Evolutionary conservation across 2,113 vertebrate genomes (phyloP).

Genomic region (Erythrolamprus reginae): DNA sequence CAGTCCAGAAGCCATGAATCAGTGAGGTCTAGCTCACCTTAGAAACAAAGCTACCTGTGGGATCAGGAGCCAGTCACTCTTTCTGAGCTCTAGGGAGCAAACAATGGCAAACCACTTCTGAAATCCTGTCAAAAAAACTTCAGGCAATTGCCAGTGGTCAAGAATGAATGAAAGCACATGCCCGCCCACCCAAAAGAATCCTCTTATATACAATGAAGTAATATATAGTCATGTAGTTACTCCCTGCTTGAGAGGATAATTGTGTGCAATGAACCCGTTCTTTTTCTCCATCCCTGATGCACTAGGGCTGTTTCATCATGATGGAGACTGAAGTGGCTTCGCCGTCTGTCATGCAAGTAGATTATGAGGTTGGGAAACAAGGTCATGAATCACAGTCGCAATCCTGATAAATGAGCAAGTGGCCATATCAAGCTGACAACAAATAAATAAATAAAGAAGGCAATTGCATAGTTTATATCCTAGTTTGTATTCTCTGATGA

Average conservation of each 20-base stretch:
- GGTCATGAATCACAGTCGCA: neutral
- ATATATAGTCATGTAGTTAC: neutral
- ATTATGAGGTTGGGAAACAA: neutral
- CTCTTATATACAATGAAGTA: neutral
- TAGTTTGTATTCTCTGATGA: constrained; percentile 50
- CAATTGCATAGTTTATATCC: constrained; percentile 37
- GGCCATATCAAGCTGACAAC: constrained; percentile 8
- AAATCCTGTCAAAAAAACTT: neutral
- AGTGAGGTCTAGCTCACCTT: neutral
- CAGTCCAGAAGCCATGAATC: neutral
- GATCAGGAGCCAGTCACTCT: neutral
- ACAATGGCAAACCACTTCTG: neutral
- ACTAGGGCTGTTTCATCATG: neutral
- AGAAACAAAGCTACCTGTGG: neutral
- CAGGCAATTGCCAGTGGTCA: neutral
- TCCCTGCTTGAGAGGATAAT: neutral
- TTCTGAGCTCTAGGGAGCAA: neutral
- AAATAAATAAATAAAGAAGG: constrained; percentile 32
- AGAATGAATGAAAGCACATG: neutral
- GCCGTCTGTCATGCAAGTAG: neutral
- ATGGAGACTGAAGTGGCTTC: neutral
- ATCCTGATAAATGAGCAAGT: constrained; percentile 32
- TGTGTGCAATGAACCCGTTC: neutral
- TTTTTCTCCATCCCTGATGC: neutral
- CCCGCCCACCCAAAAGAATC: neutral